Evolutionary conservation across 2,113 vertebrate species (phyloP).

Genomic region (Tupaia chinensis): DNA sequence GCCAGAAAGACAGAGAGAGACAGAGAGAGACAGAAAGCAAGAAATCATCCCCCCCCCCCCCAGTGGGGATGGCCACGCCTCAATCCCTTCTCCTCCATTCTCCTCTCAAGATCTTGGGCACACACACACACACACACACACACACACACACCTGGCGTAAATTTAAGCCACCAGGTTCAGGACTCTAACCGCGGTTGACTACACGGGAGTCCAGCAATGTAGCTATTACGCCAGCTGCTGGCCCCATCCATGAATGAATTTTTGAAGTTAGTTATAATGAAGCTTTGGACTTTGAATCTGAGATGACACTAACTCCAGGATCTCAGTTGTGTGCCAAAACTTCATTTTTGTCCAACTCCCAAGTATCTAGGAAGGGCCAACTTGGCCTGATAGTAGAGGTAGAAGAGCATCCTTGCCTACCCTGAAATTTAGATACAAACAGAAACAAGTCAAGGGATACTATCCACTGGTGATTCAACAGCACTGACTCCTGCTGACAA

Average conservation of each 20-base stretch:
- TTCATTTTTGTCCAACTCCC: background rate
- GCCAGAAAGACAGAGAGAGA: too few relatives aligned
- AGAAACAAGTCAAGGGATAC: background rate
- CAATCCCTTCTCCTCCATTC: too few relatives aligned
- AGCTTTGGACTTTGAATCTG: conserved; percentile 9
- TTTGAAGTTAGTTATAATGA: conserved; percentile 52
- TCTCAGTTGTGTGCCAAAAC: conserved; percentile 10
- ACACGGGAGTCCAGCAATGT: too few relatives aligned
- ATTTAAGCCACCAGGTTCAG: too few relatives aligned
- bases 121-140: too few relatives aligned
- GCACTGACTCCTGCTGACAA: background rate
- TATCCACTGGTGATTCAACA: background rate
- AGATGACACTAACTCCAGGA: background rate
- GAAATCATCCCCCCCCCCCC: too few relatives aligned
- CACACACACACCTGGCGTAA: too few relatives aligned
- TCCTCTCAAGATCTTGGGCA: too few relatives aligned
- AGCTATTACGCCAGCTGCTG: too few relatives aligned
- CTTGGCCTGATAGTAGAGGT: background rate
- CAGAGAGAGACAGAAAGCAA: too few relatives aligned
- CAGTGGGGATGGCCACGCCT: too few relatives aligned
- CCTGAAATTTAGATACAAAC: conserved; percentile 18
- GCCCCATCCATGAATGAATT: background rate
- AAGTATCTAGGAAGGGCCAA: conserved; percentile 17
- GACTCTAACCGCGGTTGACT: too few relatives aligned
- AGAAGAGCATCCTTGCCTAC: background rate